Conservation (phyloP, 2,888 invertebrate genomes). For the Pristionchus japonicus region DNA sequence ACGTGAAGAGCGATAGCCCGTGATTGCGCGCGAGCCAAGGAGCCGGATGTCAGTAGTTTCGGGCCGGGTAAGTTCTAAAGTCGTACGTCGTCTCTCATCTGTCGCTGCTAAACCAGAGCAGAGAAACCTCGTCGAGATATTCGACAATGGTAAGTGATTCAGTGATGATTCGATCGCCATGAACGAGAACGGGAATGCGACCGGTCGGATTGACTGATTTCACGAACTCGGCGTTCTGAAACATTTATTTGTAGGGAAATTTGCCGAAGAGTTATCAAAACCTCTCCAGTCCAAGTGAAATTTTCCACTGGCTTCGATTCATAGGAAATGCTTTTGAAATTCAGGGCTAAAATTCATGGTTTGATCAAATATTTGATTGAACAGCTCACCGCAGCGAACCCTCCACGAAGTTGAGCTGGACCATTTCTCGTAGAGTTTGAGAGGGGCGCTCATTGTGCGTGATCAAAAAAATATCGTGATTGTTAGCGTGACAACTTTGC, state of each 20-base stretch:
- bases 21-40: background rate
- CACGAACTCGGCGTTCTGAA: background rate
- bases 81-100: no score
- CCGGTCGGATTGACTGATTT: background rate
- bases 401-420: background rate
- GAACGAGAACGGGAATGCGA: background rate
- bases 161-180: background rate
- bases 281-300: background rate
- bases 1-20: background rate
- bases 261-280: background rate
- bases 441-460: background rate
- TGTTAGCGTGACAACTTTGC: background rate
- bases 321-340: background rate
- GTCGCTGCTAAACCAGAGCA: background rate
- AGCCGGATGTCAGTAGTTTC: background rate
- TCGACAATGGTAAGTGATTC: background rate
- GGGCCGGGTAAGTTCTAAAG: background rate
- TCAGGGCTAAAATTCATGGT: background rate
- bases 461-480: background rate
- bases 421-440: background rate
- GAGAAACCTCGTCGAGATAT: background rate
- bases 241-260: background rate
- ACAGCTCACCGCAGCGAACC: background rate
- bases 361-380: background rate
- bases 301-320: background rate